Percentiles rank a stretch among this genome's conserved stretches.
Evolutionary conservation across 2,888 invertebrate genomes (phyloP).

Genomic region (Pristionchus exspectatus): DNA sequence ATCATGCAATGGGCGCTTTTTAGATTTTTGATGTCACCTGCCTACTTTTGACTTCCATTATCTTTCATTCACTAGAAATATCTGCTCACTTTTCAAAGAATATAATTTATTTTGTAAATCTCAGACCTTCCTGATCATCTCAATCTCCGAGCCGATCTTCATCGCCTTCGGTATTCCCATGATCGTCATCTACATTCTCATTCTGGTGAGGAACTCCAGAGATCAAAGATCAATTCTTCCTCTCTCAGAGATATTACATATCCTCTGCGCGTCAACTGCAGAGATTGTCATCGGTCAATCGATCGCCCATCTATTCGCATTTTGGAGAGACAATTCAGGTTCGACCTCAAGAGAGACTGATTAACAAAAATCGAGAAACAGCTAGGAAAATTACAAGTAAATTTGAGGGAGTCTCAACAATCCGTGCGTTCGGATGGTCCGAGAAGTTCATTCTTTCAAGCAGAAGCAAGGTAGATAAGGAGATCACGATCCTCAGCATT

Average conservation of each 20-base stretch:
- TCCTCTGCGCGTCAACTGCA: conserved; percentile 90
- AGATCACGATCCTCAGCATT: neutral
- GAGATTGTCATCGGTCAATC: conserved; percentile 75
- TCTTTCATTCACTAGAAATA: too few species aligned
- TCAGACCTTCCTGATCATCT: conserved; percentile 69
- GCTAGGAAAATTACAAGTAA: neutral
- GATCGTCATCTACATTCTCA: conserved; percentile 73
- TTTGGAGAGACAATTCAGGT: conserved; percentile 76
- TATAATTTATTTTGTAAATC: too few species aligned
- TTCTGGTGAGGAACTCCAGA: conserved; percentile 62
- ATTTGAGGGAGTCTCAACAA: conserved; percentile 74
- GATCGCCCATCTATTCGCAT: conserved; percentile 78
- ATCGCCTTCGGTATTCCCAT: conserved; percentile 74
- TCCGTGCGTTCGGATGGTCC: conserved; percentile 75
- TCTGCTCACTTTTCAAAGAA: too few species aligned
- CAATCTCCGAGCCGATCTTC: conserved; percentile 76
- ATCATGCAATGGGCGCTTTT: too few species aligned
- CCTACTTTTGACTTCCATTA: too few species aligned
- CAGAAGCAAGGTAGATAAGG: conserved; percentile 71
- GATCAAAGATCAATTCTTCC: neutral
- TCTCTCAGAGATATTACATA: conserved; percentile 89
- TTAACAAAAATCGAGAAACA: neutral
- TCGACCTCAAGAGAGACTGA: too few species aligned
- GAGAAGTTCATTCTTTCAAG: conserved; percentile 69
- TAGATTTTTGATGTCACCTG: too few species aligned